Percentiles rank a stretch among this genome's conserved stretches.
These are phyloP conservation scores for Atta cephalotes DNA, from an alignment of 1,140 invertebrate genomes.

Conservation along the genomic window DNA sequence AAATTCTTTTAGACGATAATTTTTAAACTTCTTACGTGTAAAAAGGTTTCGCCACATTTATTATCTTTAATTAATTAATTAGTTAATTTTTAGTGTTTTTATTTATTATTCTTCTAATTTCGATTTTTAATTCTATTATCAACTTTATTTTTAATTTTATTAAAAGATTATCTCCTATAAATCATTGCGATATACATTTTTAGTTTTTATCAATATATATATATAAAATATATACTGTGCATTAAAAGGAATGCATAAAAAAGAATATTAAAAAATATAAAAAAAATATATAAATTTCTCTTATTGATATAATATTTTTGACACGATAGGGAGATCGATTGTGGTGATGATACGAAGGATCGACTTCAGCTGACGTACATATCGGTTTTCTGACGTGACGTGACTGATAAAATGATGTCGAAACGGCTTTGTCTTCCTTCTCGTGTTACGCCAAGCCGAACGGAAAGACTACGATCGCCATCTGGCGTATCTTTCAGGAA, in stretches of 20 bases:
- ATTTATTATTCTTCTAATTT: not conserved
- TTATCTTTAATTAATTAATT: not conserved
- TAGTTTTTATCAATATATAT: not conserved
- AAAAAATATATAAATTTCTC: not conserved
- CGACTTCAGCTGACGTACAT: conserved; percentile 2
- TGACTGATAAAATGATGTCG: conserved; percentile 41
- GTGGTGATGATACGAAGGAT: not conserved
- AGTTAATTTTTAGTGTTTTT: not conserved
- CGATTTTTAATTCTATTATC: not conserved
- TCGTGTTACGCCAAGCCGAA: conserved; percentile 33
- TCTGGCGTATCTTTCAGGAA: conserved; percentile 63
- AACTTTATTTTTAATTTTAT: conserved; percentile 4
- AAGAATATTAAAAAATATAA: not conserved
- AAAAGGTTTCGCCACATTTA: not conserved
- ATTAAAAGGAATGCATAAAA: not conserved
- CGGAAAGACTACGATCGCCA: conserved; percentile 66
- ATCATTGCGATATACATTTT: not conserved
- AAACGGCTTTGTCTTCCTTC: conserved; percentile 13
- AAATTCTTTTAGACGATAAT: not conserved
- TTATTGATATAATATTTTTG: not conserved
- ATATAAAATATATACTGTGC: not conserved
- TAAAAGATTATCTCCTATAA: not conserved
- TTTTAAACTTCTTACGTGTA: not conserved
- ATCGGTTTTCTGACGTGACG: conserved; percentile 25
- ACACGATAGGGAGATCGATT: not conserved